Conservation (phyloP, 2,888 invertebrate genomes). For the Morinoia aosen region DNA sequence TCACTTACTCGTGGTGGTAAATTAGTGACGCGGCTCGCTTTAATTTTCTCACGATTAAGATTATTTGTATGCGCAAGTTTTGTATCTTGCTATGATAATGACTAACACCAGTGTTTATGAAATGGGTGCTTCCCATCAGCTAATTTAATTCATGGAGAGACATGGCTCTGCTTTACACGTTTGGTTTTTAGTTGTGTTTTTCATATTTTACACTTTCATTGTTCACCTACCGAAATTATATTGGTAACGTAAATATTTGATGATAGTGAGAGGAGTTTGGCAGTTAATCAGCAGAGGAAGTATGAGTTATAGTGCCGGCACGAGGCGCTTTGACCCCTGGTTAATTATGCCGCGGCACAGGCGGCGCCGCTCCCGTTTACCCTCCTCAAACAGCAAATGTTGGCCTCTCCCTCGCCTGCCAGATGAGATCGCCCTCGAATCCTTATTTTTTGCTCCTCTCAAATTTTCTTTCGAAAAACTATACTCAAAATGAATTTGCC, state of each 20-base stretch:
- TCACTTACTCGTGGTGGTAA: neutral
- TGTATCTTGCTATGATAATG: too few species aligned
- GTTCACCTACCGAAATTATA: neutral
- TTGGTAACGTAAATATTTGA: neutral
- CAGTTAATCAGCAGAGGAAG: neutral
- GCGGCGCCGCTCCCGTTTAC: neutral
- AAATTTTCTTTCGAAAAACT: neutral
- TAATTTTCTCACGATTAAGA: too few species aligned
- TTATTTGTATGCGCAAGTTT: too few species aligned
- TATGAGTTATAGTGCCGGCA: neutral
- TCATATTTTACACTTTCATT: neutral
- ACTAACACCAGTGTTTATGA: too few species aligned
- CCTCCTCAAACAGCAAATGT: conserved; percentile 24
- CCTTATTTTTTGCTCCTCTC: neutral
- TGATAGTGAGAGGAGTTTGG: neutral
- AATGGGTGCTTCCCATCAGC: too few species aligned
- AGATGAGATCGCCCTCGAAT: neutral
- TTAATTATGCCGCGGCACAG: conserved; percentile 4
- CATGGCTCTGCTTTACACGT: neutral
- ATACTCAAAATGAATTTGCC: neutral
- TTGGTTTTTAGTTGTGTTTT: neutral
- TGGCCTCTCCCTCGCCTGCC: neutral
- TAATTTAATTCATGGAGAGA: neutral
- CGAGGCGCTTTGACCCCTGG: neutral
- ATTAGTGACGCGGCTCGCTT: too few species aligned